These are phyloP conservation scores for Ceratothoa steindachneri DNA, from an alignment of 2,888 invertebrate species.

Conservation along the genomic window DNA sequence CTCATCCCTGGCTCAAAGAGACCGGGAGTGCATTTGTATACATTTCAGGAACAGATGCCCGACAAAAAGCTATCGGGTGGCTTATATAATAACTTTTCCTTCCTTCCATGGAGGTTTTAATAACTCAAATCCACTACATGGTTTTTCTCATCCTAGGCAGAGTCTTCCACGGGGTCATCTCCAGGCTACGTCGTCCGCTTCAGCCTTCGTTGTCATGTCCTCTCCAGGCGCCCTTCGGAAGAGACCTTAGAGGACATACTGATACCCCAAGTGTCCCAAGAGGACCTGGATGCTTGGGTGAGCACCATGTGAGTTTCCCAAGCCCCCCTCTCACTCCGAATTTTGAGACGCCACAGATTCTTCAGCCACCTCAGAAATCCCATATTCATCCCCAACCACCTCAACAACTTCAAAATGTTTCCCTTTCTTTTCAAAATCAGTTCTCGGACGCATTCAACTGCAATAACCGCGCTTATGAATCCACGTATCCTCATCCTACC, in stretches of 20 bases:
- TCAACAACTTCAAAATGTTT: not conserved
- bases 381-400: conserved; percentile 10
- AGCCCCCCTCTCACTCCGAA: conserved; percentile 13
- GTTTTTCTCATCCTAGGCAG: conserved; percentile 34
- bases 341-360: not conserved
- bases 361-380: conserved; percentile 12
- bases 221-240: conserved; percentile 40
- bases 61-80: too few relatives aligned
- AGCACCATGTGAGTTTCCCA: conserved; percentile 30
- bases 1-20: too few relatives aligned
- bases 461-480: not conserved
- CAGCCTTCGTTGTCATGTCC: conserved; percentile 46
- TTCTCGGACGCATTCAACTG: not conserved
- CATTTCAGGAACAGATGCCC: too few relatives aligned
- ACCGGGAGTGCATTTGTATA: too few relatives aligned
- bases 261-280: conserved; percentile 42
- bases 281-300: conserved; percentile 46
- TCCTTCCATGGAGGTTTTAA: too few relatives aligned
- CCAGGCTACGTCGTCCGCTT: conserved; percentile 45
- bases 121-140: conserved; percentile 2
- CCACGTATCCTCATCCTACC: not conserved
- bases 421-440: not conserved
- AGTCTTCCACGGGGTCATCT: conserved; percentile 23
- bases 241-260: conserved; percentile 36
- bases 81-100: too few relatives aligned